Evolutionary conservation across 2,888 invertebrate species (phyloP), one percentile per base, ranked within the genome.

Genomic region (Spatulosminthurus flaviceps): DNA sequence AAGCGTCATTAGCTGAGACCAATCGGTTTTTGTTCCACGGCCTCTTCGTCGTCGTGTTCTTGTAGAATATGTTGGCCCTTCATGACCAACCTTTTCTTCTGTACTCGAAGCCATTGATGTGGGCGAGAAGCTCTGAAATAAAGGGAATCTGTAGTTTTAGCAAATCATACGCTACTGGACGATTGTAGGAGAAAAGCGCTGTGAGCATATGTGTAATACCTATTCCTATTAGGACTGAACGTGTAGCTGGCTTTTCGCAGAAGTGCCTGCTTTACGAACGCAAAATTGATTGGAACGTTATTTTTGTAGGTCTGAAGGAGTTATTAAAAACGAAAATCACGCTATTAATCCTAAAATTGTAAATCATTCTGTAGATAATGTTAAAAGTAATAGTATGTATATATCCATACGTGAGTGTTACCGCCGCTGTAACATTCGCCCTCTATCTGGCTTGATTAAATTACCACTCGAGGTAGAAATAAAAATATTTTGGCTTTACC

Each of bases 1-100:
- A 64, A 29, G 22, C 74, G 64, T 64, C 74, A 64, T 74, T 74
- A 64, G 19, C 26, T 61, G 61, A 74, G 74, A 74, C 74, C 74
- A 74, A 73, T 73, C 60, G 60, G 60, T 71, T 61, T 28, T 73
- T 29, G 61, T 26, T 21, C 60, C 34, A 70, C 70, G 70, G 70
- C 34, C 70, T 70, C 67, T 28, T 67, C 67, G 67, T 13, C 71
- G 21, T 72, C 42, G 71, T 72, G 42, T 41, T 22, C 16, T 29
- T 34, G n/a, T 51, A 51, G 51, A 51, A 51, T 9, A 51, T 51
- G n/a, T 51, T 42, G 21, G 22, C 22, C 22, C 70, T 13, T 70
- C 42, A 2, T 70, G 21, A 21, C 22, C 13, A 28, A 34, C 13
- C 42, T 13, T 43, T 72, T 42, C 70, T n/a, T 72, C 24, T 24